Percentiles rank a stretch among this genome's conserved stretches.
Evolutionary conservation across 1,140 invertebrate genomes (phyloP).

Genomic region (Schlechtendalia chinensis): DNA sequence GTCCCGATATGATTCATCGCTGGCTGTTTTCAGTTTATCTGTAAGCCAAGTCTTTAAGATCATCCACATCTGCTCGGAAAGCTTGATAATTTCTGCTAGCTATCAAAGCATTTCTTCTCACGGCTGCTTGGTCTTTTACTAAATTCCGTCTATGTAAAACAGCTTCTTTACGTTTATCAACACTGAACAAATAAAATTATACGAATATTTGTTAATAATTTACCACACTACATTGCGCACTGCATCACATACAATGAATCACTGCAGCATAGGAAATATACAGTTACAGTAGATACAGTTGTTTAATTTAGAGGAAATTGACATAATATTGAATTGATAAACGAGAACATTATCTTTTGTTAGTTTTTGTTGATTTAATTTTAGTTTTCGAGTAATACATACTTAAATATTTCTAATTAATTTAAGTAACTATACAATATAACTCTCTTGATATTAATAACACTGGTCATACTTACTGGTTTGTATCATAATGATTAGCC

Average conservation of each 20-base stretch:
- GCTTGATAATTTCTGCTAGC: conserved; percentile 79
- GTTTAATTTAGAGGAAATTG: too few species aligned
- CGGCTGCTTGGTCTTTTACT: conserved; percentile 73
- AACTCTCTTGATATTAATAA: too few species aligned
- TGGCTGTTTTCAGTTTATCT: conserved; percentile 87
- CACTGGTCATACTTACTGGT: conserved; percentile 70
- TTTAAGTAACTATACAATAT: too few species aligned
- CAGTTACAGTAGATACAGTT: too few species aligned
- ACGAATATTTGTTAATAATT: neutral
- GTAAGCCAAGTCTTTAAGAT: conserved; percentile 82
- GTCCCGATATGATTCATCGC: conserved; percentile 90
- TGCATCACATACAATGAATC: too few species aligned
- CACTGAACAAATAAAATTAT: conserved; percentile 57
- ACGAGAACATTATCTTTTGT: too few species aligned
- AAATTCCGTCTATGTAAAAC: conserved; percentile 71
- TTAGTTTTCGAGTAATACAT: too few species aligned
- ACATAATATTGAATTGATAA: too few species aligned
- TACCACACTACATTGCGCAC: too few species aligned
- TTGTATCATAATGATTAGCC: conserved; percentile 80
- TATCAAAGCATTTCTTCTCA: conserved; percentile 69
- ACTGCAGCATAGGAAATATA: too few species aligned
- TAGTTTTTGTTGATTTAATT: too few species aligned
- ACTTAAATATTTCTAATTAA: too few species aligned
- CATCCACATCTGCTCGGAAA: conserved; percentile 85
- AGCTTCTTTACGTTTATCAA: conserved; percentile 71